These are phyloP conservation scores for Petaurus breviceps DNA, from an alignment of 2,113 vertebrate genomes.

Conservation along the genomic window DNA sequence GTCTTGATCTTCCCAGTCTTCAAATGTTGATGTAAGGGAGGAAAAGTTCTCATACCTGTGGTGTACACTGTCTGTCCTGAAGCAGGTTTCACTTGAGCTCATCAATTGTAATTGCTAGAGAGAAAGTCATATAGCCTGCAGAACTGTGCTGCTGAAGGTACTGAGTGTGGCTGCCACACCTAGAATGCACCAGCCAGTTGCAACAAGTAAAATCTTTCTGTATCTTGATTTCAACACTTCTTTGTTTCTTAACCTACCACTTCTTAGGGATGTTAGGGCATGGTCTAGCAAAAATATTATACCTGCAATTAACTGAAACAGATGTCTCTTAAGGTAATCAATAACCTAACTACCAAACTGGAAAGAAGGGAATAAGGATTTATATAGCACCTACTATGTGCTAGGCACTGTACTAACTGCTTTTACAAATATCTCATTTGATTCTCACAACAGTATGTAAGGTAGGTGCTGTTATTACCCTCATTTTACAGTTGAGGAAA, in stretches of 20 bases:
- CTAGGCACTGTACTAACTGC: background rate
- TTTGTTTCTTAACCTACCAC: background rate
- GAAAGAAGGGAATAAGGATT: background rate
- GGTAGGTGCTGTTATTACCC: background rate
- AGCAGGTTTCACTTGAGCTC: background rate
- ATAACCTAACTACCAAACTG: background rate
- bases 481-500: background rate
- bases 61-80: background rate
- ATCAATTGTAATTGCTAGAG: background rate
- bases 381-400: background rate
- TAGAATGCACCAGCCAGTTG: background rate
- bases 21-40: background rate
- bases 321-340: background rate
- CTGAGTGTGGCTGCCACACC: background rate
- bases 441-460: background rate
- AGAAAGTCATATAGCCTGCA: background rate
- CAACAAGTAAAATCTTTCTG: background rate
- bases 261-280: background rate
- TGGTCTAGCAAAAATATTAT: background rate
- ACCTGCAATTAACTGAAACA: background rate
- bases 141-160: background rate
- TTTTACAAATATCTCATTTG: background rate
- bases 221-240: background rate
- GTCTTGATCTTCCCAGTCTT: background rate
- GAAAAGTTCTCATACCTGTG: background rate